Conservation (phyloP, 2,113 vertebrate genomes). For the Chaetorhynchus papuensis region DNA sequence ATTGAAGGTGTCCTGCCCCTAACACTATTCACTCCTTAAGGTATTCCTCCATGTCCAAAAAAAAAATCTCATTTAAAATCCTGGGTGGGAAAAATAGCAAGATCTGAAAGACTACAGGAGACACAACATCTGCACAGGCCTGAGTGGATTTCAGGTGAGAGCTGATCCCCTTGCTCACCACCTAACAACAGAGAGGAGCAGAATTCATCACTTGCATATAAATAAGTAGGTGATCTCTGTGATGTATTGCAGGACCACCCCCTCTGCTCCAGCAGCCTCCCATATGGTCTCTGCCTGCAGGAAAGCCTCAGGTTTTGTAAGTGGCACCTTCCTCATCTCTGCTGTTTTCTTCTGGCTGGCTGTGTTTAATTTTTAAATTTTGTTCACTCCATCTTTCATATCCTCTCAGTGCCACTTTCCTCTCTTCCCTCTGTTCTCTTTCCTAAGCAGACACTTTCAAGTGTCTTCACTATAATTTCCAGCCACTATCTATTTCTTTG, state of each 20-base stretch:
- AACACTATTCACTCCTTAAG: not conserved
- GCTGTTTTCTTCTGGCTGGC: not conserved
- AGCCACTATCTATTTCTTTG: not conserved
- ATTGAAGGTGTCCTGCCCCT: not conserved
- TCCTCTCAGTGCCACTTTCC: accelerated
- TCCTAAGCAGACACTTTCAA: not conserved
- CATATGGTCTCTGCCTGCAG: not conserved
- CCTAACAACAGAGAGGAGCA: not conserved
- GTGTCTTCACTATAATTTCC: not conserved
- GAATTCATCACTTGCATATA: not conserved
- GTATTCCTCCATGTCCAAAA: not conserved
- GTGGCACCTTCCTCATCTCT: not conserved
- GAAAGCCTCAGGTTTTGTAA: not conserved
- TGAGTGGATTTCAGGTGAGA: not conserved
- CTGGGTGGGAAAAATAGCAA: not conserved
- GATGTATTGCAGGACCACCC: not conserved
- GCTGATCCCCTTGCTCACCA: not conserved
- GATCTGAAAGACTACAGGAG: not conserved
- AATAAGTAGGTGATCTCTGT: not conserved
- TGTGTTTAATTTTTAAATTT: not conserved
- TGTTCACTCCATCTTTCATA: not conserved
- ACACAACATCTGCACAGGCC: not conserved
- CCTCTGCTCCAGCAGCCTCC: not conserved
- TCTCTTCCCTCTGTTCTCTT: not conserved
- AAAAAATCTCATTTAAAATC: not conserved